Evolutionary conservation across 2,797 vertebrate species (phyloP).

Genomic region (Urophycis tenuis): DNA sequence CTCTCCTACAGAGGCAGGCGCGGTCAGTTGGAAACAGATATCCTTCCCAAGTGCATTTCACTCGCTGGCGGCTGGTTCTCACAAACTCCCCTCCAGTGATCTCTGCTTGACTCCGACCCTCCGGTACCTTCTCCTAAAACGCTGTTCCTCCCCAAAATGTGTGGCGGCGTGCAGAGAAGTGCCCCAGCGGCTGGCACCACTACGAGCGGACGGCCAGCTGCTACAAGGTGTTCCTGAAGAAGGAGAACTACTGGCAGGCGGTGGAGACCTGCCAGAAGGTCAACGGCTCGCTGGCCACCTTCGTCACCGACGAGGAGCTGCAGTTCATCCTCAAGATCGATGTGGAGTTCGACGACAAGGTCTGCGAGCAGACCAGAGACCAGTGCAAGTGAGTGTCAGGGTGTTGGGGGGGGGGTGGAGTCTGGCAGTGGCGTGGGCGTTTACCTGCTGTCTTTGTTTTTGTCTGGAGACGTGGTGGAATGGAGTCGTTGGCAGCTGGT

Average conservation of each 20-base stretch:
- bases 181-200: conserved; percentile 96
- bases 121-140: neutral
- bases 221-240: conserved; percentile 87
- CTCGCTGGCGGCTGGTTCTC: neutral
- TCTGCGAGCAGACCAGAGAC: conserved; percentile 78
- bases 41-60: neutral
- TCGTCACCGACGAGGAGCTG: conserved; percentile 92
- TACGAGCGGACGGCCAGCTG: conserved; percentile 98
- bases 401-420: neutral
- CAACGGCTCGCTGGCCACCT: conserved; percentile 91
- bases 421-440: too few species aligned
- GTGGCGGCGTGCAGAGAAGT: conserved; percentile 98
- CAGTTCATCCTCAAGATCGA: conserved; percentile 93
- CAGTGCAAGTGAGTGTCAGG: conserved; percentile 81
- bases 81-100: neutral
- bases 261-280: conserved; percentile 93
- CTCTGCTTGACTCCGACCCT: neutral
- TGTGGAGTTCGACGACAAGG: conserved; percentile 87
- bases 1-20: neutral
- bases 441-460: neutral
- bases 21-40: neutral
- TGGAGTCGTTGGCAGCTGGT: too few species aligned
- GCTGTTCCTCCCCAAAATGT: neutral
- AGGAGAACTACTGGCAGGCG: conserved; percentile 97
- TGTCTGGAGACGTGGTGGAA: too few species aligned